Conservation (phyloP, 2,888 invertebrate genomes). For the Rotaria socialis region DNA sequence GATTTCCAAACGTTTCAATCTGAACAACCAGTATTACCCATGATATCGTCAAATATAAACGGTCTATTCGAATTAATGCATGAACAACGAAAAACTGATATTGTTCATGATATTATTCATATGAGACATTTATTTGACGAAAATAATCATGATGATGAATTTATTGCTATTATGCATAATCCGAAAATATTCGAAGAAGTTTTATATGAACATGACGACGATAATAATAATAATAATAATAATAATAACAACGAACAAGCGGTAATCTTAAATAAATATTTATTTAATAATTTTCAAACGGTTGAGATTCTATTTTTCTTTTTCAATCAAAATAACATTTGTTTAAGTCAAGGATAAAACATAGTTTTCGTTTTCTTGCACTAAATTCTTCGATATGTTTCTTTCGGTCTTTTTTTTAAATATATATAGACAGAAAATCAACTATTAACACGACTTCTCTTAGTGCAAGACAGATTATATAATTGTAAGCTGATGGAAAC, state of each 20-base stretch:
- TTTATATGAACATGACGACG: background rate
- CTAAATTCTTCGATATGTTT: background rate
- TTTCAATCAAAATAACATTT: no score
- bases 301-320: no score
- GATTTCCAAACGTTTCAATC: background rate
- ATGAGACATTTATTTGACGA: slow-evolving; percentile 16
- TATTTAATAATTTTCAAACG: no score
- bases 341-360: no score
- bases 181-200: slow-evolving; percentile 1
- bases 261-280: background rate
- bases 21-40: background rate
- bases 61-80: background rate
- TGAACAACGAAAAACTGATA: background rate
- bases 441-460: background rate
- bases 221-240: background rate
- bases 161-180: slow-evolving; percentile 32
- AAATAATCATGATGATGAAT: slow-evolving; percentile 24
- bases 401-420: background rate
- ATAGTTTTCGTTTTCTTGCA: no score
- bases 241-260: background rate
- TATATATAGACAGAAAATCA: background rate
- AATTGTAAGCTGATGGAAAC: background rate
- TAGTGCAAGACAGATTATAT: background rate
- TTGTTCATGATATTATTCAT: slow-evolving; percentile 16
- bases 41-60: background rate